Percentiles rank a stretch among this genome's conserved stretches.
These are phyloP conservation scores for Drosophila ananassae DNA, from an alignment of 1,140 invertebrate genomes.

Conservation along the genomic window DNA sequence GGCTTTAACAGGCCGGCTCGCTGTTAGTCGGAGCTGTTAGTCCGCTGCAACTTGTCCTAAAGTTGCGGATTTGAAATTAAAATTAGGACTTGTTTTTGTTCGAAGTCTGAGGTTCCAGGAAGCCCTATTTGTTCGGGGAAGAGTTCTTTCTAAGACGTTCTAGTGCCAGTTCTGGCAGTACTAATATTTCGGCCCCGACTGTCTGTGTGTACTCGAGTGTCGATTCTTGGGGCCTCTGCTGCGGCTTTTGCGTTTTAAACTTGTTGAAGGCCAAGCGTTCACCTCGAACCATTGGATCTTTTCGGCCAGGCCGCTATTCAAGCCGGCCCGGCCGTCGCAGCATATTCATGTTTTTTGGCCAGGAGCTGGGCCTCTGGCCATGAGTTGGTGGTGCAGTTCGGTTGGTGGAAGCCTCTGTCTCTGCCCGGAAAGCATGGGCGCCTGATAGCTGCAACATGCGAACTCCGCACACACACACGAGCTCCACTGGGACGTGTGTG, in stretches of 20 bases:
- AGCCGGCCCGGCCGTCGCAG: neutral
- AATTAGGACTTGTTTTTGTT: too few species aligned
- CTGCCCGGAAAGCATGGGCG: conserved; percentile 48
- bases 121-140: neutral
- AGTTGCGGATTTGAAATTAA: conserved; percentile 7
- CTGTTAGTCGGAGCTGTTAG: conserved; percentile 14
- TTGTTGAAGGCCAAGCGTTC: conserved; percentile 74
- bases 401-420: too few species aligned
- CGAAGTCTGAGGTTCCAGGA: too few species aligned
- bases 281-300: conserved; percentile 51
- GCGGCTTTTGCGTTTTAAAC: conserved; percentile 58
- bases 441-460: conserved; percentile 64
- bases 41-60: conserved; percentile 6
- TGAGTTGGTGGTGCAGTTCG: neutral
- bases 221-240: conserved; percentile 45
- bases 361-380: neutral
- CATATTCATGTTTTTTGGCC: conserved; percentile 4
- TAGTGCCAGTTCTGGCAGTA: neutral
- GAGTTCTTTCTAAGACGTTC: neutral
- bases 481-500: conserved; percentile 25
- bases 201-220: conserved; percentile 10
- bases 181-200: conserved; percentile 14
- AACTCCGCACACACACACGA: conserved; percentile 27
- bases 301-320: conserved; percentile 23
- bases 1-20: conserved; percentile 43